Evolutionary conservation across 2,797 vertebrate genomes (phyloP).

Genomic region (Lepilemur septentrionalis): DNA sequence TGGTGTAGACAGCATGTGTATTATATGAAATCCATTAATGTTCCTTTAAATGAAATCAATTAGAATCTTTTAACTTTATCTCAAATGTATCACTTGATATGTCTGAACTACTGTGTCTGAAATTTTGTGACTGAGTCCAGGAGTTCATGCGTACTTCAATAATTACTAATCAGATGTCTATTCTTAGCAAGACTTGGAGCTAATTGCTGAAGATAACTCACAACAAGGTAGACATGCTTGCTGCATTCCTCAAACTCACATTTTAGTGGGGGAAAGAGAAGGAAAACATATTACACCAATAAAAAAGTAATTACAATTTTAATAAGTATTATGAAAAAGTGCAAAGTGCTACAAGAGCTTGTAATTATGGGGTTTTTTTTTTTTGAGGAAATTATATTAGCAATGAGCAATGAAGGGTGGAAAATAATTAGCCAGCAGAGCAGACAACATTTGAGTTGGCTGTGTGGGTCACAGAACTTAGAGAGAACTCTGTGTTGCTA

Average conservation of each 20-base stretch:
- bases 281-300: conserved; percentile 54
- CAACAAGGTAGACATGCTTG: conserved; percentile 29
- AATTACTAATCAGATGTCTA: conserved; percentile 23
- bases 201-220: conserved; percentile 35
- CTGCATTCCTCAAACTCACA: neutral
- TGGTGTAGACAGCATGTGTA: neutral
- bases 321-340: conserved; percentile 51
- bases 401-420: neutral
- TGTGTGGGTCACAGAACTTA: neutral
- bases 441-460: neutral
- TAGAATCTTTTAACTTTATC: neutral
- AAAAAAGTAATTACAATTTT: conserved; percentile 63
- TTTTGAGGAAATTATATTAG: conserved; percentile 54
- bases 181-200: neutral
- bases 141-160: neutral
- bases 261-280: neutral
- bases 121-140: conserved; percentile 12
- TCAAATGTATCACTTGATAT: neutral
- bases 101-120: neutral
- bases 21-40: neutral
- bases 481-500: neutral
- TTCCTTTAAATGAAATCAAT: conserved; percentile 32
- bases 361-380: conserved; percentile 27
- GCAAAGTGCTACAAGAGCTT: conserved; percentile 26
- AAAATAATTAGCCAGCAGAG: conserved; percentile 37